Evolutionary conservation across 2,797 vertebrate genomes (phyloP).

Genomic region (Acipenser oxyrinchus): DNA sequence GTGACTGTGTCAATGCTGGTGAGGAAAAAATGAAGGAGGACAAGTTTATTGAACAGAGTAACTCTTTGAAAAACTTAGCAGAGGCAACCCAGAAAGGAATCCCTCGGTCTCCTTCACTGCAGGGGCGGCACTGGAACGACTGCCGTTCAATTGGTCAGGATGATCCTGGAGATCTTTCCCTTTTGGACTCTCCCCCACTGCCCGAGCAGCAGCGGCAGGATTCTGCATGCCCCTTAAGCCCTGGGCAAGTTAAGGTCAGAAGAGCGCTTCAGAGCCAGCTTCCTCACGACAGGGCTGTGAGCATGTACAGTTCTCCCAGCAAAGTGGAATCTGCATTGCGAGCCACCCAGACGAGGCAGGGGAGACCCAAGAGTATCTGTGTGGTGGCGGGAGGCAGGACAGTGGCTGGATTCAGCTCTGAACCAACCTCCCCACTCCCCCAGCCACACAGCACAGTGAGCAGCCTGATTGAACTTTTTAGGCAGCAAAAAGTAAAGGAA

Average conservation of each 20-base stretch:
- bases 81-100: constrained; percentile 18
- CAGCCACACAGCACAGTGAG: constrained; percentile 26
- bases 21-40: constrained; percentile 61
- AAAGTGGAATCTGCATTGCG: constrained; percentile 44
- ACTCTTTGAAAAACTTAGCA: constrained; percentile 26
- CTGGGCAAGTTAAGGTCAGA: constrained; percentile 41
- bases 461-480: constrained; percentile 42
- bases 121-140: constrained; percentile 15
- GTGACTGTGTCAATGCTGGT: constrained; percentile 37
- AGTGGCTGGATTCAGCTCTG: constrained; percentile 25
- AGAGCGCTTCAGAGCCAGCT: constrained; percentile 37
- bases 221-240: constrained; percentile 20
- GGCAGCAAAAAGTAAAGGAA: constrained; percentile 49
- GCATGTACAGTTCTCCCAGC: constrained; percentile 58
- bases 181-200: not conserved
- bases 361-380: constrained; percentile 71
- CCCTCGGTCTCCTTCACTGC: constrained; percentile 13
- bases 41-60: constrained; percentile 55
- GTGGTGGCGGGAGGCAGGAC: constrained; percentile 32
- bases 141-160: not conserved
- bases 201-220: constrained; percentile 19
- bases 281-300: constrained; percentile 40
- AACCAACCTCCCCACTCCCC: constrained; percentile 11
- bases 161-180: not conserved
- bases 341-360: constrained; percentile 48